These are phyloP conservation scores for Azemiops feae DNA, from an alignment of 2,113 vertebrate species.

Conservation along the genomic window DNA sequence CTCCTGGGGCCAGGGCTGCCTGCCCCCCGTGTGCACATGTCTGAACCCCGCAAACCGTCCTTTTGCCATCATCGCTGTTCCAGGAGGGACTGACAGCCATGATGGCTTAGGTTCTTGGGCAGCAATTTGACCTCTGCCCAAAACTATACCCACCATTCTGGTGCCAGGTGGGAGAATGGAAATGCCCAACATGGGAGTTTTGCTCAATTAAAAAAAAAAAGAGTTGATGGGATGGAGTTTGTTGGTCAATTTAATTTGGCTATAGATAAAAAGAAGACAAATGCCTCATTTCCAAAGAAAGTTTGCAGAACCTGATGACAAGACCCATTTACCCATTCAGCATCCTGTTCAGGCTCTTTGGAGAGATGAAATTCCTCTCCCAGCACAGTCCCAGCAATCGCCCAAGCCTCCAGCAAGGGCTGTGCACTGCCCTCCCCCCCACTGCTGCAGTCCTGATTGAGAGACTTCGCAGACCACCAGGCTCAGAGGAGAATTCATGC, in stretches of 20 bases:
- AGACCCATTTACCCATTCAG: background rate
- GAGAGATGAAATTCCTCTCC: background rate
- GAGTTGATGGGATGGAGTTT: background rate
- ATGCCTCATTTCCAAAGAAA: background rate
- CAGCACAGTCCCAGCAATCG: background rate
- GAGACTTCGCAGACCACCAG: background rate
- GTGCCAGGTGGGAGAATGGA: background rate
- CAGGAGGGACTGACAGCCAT: background rate
- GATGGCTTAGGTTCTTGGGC: background rate
- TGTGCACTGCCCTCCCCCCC: background rate
- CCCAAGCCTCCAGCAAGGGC: background rate
- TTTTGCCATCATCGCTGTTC: background rate
- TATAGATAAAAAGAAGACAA: background rate
- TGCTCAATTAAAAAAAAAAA: background rate
- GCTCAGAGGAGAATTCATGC: background rate
- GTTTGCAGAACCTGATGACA: background rate
- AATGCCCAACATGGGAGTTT: background rate
- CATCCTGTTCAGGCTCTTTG: background rate
- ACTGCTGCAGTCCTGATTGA: background rate
- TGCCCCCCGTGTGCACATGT: accelerated
- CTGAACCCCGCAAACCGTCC: background rate
- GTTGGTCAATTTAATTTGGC: background rate
- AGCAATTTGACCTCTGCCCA: background rate
- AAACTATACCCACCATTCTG: background rate
- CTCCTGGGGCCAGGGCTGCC: too few relatives aligned